phyloP scores from a whole-genome alignment of 2,797 vertebrate genomes.

The Alectoris magna region DNA sequence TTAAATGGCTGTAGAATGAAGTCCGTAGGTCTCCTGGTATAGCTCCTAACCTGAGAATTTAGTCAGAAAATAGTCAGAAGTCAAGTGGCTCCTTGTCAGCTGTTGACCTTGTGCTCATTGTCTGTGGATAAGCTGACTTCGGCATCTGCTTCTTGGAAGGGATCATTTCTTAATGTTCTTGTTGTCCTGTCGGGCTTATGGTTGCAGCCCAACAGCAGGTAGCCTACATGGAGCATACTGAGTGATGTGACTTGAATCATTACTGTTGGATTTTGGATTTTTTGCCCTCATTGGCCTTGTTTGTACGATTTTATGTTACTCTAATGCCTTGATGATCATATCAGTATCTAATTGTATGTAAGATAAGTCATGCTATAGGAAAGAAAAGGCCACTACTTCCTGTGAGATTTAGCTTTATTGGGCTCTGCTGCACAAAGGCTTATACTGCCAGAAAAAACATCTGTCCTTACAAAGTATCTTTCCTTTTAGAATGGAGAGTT shows the following conservation, averaged over 20 bases:
- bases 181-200: neutral
- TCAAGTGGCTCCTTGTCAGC: neutral
- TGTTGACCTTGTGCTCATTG: accelerated
- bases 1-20: neutral
- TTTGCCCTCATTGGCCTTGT: accelerated
- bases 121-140: neutral
- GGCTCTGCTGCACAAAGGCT: neutral
- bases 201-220: neutral
- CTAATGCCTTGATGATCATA: neutral
- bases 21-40: neutral
- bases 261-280: neutral
- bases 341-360: neutral
- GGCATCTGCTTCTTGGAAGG: neutral
- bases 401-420: neutral
- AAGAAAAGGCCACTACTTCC: neutral
- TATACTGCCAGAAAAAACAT: neutral
- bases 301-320: neutral
- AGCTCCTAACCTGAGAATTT: neutral
- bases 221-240: accelerated
- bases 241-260: neutral
- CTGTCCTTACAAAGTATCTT: neutral
- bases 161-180: accelerated
- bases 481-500: neutral
- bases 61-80: accelerated
- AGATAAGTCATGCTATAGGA: neutral